phyloP scores from a whole-genome alignment of 2,113 vertebrate genomes.

The Phylloscopus trochilus region DNA sequence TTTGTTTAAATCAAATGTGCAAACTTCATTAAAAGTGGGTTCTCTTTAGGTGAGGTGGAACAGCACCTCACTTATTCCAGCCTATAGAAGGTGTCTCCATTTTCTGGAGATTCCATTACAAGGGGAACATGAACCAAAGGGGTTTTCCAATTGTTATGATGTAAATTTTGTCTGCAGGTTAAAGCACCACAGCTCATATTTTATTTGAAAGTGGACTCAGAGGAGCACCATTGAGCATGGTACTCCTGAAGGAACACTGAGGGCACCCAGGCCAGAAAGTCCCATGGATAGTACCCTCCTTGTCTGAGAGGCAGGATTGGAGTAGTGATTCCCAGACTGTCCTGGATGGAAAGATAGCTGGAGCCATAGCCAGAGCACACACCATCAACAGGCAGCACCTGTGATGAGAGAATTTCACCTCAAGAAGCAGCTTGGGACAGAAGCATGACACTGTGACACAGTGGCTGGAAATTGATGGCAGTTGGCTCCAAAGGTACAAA shows the following conservation, averaged over 20 bases:
- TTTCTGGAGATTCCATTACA: background rate
- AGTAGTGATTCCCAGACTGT: background rate
- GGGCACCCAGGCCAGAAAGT: background rate
- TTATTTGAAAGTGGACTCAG: background rate
- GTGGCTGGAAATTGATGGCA: background rate
- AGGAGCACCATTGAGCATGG: background rate
- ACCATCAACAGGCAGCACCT: background rate
- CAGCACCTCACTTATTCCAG: background rate
- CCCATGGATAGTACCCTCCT: background rate
- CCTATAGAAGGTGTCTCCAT: rapidly evolving
- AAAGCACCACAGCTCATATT: background rate
- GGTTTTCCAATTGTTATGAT: background rate
- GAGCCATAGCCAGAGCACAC: background rate
- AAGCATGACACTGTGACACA: background rate
- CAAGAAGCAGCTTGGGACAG: background rate
- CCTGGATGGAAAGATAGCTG: background rate
- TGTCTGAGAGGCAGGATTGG: background rate
- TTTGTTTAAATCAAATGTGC: background rate
- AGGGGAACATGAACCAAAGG: rapidly evolving
- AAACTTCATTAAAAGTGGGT: background rate
- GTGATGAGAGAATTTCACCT: background rate
- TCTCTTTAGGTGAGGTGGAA: background rate
- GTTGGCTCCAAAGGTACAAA: background rate
- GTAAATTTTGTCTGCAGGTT: background rate
- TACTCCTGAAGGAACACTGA: background rate